A percentile compares a stretch with the other conserved stretches of the same genome.
Evolutionary conservation across 2,888 invertebrate genomes (phyloP).

Genomic region (Eupithecia exiguata): DNA sequence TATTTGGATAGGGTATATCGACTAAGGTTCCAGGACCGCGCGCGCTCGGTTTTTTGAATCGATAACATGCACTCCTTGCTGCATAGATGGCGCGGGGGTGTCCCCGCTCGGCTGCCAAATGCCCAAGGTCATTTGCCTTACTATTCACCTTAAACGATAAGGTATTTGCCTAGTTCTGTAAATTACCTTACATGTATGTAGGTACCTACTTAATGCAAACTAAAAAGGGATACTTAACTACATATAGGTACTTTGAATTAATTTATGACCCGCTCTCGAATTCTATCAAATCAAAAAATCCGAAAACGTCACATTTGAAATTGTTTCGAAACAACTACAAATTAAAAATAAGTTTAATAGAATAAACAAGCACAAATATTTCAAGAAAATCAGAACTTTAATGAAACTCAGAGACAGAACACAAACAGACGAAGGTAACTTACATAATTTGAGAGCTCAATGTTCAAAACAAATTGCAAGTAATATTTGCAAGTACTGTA

Average conservation of each 20-base stretch:
- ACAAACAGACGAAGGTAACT: neutral
- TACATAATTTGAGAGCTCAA: constrained; percentile 4
- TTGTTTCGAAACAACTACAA: no score
- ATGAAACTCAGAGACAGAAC: constrained; percentile 2
- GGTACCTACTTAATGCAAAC: neutral
- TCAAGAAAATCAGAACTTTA: constrained; percentile 5
- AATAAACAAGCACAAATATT: neutral
- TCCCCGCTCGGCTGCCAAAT: no score
- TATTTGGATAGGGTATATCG: no score
- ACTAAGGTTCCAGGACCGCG: no score
- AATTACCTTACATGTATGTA: no score
- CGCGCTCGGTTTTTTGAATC: no score
- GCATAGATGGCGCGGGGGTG: no score
- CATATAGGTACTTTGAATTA: neutral
- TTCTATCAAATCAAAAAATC: neutral
- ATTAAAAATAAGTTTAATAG: neutral
- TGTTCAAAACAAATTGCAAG: constrained; percentile 15
- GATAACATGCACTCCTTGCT: no score
- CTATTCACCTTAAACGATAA: no score
- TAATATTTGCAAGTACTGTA: constrained; percentile 25
- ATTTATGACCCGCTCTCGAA: neutral
- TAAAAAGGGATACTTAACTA: neutral
- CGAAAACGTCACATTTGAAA: neutral
- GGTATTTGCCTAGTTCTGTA: no score
- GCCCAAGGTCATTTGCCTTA: no score